Evolutionary conservation across 2,888 invertebrate genomes (phyloP), one percentile per base, ranked within the genome.

Genomic region (Drosophila cyrtoloma): DNA sequence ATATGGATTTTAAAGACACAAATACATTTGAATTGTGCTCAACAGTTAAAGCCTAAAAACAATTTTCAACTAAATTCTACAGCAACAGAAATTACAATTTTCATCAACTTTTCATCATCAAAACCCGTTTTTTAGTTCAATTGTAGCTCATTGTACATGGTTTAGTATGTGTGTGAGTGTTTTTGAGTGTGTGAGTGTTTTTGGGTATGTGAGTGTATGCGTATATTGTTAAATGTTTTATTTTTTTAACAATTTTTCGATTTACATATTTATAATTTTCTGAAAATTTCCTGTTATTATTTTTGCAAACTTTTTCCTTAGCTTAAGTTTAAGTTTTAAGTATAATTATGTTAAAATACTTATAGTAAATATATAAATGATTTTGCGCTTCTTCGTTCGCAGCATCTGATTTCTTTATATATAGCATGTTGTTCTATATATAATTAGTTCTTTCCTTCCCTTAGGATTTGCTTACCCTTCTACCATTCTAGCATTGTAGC

Each of bases 261-360:
- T 68, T 65, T 50, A 67, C 3, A 55, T 74, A 47, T 57, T 52
- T 52, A 60, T 53, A 53, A 32, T 50, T 52, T 39, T 66, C 56
- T 67, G 59, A 72, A 33, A 39, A 9, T 53, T 62, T 32, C 53
- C 53, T 67, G 32, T 44, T 58, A 61, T 73, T 52, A 32, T 60
- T 50, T 56, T 51, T 63, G 53, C 53, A 59, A 44, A 47, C 51
- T 42, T 30, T 50, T 73, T 75, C 35, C 37, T 67, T 70, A 50
- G 50, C 89, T 75, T 78, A 88, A 76, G 47, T 64, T 66, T 86
- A 77, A 42, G 67, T 67, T 76, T 72, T 73, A 79, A 66, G 58
- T 75, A 80, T 82, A 89, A 82, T 87, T 85, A 85, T 65, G 63
- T 85, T 86, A 85, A 85, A 85, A 85, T 89, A 90, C 90, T 86